Evolutionary conservation across 2,113 vertebrate species (phyloP).

Genomic region (Oryctolagus cuniculus): mOryCun1.1 NC_091432.1:176948001-176948500

Average conservation of each 20-base stretch:
- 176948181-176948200: neutral
- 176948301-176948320: neutral
- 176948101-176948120: neutral
- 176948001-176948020: neutral
- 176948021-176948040: neutral
- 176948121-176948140: neutral
- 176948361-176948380: neutral
- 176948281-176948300: neutral
- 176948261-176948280: neutral
- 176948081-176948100: neutral
- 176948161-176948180: neutral
- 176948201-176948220: neutral
- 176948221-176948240: neutral
- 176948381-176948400: conserved; percentile 25
- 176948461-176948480: neutral
- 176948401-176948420: neutral
- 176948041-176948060: neutral
- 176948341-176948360: neutral
- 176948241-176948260: neutral
- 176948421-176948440: neutral
- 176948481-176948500: neutral
- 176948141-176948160: neutral
- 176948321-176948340: neutral
- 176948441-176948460: neutral
- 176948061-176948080: neutral